Conservation (phyloP, 2,797 vertebrate genomes). For the Pipistrellus kuhlii region DNA sequence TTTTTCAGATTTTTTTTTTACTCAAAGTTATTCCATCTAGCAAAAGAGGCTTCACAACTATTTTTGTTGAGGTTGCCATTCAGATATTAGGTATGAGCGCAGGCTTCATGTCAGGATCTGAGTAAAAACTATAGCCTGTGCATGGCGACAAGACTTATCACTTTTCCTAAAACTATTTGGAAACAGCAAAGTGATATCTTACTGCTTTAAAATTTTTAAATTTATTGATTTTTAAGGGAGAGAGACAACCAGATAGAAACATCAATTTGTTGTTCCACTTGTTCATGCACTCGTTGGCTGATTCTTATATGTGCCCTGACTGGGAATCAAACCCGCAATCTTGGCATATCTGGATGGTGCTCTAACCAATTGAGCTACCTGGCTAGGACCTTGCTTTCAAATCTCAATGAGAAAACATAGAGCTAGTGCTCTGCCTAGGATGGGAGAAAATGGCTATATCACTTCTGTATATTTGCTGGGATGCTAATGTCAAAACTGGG, state of each 20-base stretch:
- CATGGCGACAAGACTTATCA: neutral
- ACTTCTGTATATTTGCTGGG: neutral
- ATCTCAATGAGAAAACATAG: slow-evolving; percentile 42
- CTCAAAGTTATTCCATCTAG: neutral
- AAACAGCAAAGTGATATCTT: slow-evolving; percentile 64
- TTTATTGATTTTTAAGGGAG: neutral
- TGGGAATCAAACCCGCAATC: neutral
- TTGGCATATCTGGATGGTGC: neutral
- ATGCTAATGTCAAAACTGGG: slow-evolving; percentile 20
- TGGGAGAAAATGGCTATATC: fast-evolving
- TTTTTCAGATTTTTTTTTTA: slow-evolving; percentile 10
- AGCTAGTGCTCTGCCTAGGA: slow-evolving; percentile 47
- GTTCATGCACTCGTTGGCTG: neutral
- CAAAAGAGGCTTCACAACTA: neutral
- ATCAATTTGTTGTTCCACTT: neutral
- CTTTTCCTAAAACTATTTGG: slow-evolving; percentile 67
- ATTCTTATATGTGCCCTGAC: neutral
- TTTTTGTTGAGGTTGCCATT: neutral
- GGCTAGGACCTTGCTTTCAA: neutral
- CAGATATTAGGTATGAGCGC: neutral
- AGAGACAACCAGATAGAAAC: neutral
- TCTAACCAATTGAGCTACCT: neutral
- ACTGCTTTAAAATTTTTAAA: slow-evolving; percentile 14
- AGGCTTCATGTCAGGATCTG: neutral
- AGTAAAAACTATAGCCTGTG: neutral